phyloP scores from a whole-genome alignment of 92 coral and sea anemone genomes.

The Paramuricea clavata region DNA sequence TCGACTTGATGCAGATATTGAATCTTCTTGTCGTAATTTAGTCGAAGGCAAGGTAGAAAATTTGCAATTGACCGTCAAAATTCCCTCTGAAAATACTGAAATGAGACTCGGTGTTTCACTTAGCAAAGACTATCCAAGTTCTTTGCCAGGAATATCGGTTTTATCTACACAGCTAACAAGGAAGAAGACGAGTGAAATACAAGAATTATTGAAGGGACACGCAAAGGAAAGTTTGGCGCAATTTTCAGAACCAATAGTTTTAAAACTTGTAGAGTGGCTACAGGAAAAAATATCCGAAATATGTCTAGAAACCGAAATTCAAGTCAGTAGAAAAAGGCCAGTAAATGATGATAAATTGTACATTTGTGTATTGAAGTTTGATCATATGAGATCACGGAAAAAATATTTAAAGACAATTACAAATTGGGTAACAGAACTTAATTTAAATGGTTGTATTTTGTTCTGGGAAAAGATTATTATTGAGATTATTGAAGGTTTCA shows the following conservation, averaged over 20 bases:
- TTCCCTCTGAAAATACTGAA: conserved; percentile 37
- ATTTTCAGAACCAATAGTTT: conserved; percentile 71
- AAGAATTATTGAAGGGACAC: conserved; percentile 53
- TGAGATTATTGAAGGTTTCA: conserved; percentile 72
- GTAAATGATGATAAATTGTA: background rate
- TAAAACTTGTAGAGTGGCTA: conserved; percentile 84
- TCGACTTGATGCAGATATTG: conserved; percentile 19
- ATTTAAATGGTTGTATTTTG: conserved; percentile 67
- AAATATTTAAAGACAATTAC: conserved; percentile 77
- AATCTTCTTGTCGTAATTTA: conserved; percentile 9
- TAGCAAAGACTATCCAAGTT: conserved; percentile 72
- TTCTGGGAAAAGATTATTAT: conserved; percentile 76
- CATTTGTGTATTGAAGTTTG: conserved; percentile 73
- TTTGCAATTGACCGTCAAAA: conserved; percentile 22
- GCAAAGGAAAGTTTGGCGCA: conserved; percentile 34
- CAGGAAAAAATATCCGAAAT: conserved; percentile 70
- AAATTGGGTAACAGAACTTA: conserved; percentile 79
- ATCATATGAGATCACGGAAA: conserved; percentile 86
- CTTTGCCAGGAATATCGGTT: conserved; percentile 78
- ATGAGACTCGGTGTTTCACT: conserved; percentile 28
- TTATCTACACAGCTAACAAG: conserved; percentile 76
- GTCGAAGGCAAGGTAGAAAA: conserved; percentile 7
- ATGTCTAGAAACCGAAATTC: background rate
- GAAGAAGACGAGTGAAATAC: conserved; percentile 58
- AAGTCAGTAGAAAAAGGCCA: background rate